Conservation (phyloP, 2,113 vertebrate genomes). For the Psittacara wagleri region DNA sequence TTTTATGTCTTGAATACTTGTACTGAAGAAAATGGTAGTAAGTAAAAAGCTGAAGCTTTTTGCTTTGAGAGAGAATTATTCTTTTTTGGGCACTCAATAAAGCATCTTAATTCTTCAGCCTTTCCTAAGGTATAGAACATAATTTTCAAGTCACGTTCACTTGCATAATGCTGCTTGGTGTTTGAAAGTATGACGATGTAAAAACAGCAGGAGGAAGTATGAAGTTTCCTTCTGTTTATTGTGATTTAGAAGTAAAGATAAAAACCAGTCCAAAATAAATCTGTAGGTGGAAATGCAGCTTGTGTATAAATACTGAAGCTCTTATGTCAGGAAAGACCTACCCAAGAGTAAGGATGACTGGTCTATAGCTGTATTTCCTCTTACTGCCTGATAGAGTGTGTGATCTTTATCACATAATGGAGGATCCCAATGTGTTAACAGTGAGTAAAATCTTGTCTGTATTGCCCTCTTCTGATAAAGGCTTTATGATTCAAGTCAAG, state of each 20-base stretch:
- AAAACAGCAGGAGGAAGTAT: slow-evolving; percentile 31
- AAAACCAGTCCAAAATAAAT: slow-evolving; percentile 20
- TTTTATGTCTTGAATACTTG: neutral
- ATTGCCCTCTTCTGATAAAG: neutral
- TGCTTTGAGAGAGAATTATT: neutral
- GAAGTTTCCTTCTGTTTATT: slow-evolving; percentile 32
- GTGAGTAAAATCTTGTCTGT: neutral
- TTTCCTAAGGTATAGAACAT: neutral
- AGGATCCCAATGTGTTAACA: neutral
- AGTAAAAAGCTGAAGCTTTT: neutral
- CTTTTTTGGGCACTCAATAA: neutral
- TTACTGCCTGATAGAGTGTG: neutral
- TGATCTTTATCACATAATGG: neutral
- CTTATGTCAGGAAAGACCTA: neutral
- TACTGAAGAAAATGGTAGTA: neutral
- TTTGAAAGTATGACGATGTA: slow-evolving; percentile 10
- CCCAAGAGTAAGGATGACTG: neutral
- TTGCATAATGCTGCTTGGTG: neutral
- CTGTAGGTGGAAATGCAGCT: neutral
- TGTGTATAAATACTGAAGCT: neutral
- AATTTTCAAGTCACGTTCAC: neutral
- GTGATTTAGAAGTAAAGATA: slow-evolving; percentile 13
- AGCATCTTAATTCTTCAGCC: neutral
- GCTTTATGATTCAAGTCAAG: neutral
- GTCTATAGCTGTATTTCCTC: neutral